Base-by-base conservation (phyloP, 1,140 invertebrate species). In the Diplogasteroides magnus region DNA sequence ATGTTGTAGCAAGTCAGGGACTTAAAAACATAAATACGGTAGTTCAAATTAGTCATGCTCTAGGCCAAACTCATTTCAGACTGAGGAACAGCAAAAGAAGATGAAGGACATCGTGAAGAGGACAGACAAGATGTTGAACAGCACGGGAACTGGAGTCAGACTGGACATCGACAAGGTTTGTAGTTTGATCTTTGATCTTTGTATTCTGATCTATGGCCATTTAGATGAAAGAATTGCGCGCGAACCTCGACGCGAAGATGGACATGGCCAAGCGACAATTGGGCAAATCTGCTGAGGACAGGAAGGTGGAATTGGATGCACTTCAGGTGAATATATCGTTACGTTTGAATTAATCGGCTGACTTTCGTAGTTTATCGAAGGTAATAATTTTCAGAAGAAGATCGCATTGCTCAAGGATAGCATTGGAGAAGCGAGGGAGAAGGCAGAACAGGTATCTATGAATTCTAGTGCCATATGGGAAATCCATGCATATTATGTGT, bases 351-450 rank as follows among this genome's bases (percentile, higher is more conserved):
- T n/a, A n/a, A n/a, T n/a, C n/a, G n/a, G n/a, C n/a, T n/a, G n/a
- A n/a, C n/a, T n/a, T n/a, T n/a, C n/a, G n/a, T n/a, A n/a, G n/a
- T n/a, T n/a, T n/a, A n/a, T n/a, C n/a, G n/a, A n/a, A n/a, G n/a
- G n/a, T n/a, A n/a, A n/a, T n/a, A n/a, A n/a, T n/a, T n/a, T 48
- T 48, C 59, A 26, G 2, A 61, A 59, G 28, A 66, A 82, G 26
- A 37, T 83, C 29, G 61, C 65, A 29, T 37, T 81, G 23, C 66
- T 82, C 1, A 77, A 78, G 66, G 80, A 82, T 37, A 83, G 78
- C 58, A 82, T 82, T 55, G 75, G 77, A 37, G 82, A 82, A 61
- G 81, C 80, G 25, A 67, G 79, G 65, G 80, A 82, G 57, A 83
- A 78, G 57, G 80, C 80, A 2, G 68, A 72, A 2, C 79, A 77